Base-by-base conservation (phyloP, 2,797 vertebrate species). In the Pelobates cultripes region DNA sequence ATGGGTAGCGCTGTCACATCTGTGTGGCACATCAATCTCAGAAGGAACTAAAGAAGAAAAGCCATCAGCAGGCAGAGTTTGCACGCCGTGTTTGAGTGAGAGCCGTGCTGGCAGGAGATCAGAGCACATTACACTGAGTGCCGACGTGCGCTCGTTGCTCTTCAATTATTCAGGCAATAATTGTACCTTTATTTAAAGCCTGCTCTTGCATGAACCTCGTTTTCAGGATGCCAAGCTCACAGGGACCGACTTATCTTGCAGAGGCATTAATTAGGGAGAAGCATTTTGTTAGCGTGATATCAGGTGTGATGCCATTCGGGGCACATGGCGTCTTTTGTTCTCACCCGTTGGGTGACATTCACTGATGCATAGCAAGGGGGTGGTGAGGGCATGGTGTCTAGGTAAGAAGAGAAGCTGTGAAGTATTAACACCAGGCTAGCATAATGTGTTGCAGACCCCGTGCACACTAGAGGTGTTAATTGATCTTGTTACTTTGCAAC, bases 111-210 rank as follows among this genome's bases (percentile, higher is more conserved):
- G 84, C 82, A 74, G 12, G 0, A 10, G 71, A 47, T 60, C 73
- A 83, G 73, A 86, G 79, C 84, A 68, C 14, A 7, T 45, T 43
- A 73, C 3, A 0, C 66, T 0, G 40, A 82, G 86, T 86, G 88
- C 88, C 73, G 87, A 88, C 75, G 86, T 69, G 85, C 87, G 86
- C 90, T 88, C 72, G 43, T 81, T 67, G 78, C 85, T 90, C 88
- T 88, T 94, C 90, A 94, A 93, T 94, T 92, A 94, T 92, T 93
- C 92, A 92, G 86, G 86, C 88, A 84, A 90, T 87, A 88, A 89
- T 89, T 86, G 83, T 88, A 89, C 89, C 90, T 91, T 94, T 94
- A 93, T 92, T 94, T 94, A 94, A 92, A 92, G 92, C 91, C 92
- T 91, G 90, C 91, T 89, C 91, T 92, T 88, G 90, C 91, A 82